Base-by-base conservation (phyloP, 2,113 vertebrate genomes). In the Cololabis saira region DNA sequence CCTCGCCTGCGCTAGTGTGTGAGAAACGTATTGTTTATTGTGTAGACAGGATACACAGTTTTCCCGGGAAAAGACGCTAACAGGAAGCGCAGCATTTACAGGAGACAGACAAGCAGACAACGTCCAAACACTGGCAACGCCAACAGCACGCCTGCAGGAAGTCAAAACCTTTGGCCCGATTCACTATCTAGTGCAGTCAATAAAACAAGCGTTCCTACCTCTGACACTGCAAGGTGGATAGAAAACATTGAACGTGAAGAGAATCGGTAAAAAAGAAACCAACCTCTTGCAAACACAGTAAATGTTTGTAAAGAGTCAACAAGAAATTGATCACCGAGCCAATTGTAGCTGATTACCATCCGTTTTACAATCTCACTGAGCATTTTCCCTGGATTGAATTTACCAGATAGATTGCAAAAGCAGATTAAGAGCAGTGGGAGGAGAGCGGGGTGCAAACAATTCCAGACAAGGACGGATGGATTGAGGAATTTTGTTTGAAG, bases 11-110 rank as follows among this genome's bases (percentile, higher is more conserved):
- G 67, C 58, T 57, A 30, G 47, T 80, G 88, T 91, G 91, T 92
- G 92, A 92, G 92, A 93, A 92, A 81, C 50, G 82, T 72, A 92
- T 90, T 90, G 92, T 91, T 91, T 92, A 91, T 89, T 89, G 86
- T 88, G 78, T 64, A 64, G 82, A 90, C 93, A 92, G 93, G 92
- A 94, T 90, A 90, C 86, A 78, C 79, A 8, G 62, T 90, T 94
- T 92, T 93, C 91, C 92, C 87, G 88, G 92, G 90, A 92, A 93
- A 89, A 91, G 76, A 84, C 64, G 64, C 43, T 58, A 79, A 61
- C 89, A 90, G 91, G 92, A 93, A 91, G 91, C 61, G 57, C 77
- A 58, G 74, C 68, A 71, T 83, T 78, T 24, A 49, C 12, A 61
- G 72, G 78, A 74, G 90, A 76, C 58, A 58, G 71, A 53, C 30